phyloP scores from a whole-genome alignment of 1,140 invertebrate species.

The Condylostylus longicornis region DNA sequence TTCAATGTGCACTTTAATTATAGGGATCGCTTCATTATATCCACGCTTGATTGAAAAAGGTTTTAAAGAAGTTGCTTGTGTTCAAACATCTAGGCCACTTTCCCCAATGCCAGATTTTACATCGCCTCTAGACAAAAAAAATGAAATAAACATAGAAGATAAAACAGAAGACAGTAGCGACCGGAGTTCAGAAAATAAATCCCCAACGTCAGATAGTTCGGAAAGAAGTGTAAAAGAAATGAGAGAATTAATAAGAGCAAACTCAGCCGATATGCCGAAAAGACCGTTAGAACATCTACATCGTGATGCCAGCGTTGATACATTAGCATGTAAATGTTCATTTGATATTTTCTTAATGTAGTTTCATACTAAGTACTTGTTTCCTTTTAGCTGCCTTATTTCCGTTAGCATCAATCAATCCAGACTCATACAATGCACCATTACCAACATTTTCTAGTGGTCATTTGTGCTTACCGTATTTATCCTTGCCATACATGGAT shows the following conservation, averaged over 20 bases:
- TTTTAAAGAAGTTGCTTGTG: constrained; percentile 63
- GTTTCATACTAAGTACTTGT: constrained; percentile 25
- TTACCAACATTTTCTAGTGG: constrained; percentile 82
- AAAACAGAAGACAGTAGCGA: constrained; percentile 25
- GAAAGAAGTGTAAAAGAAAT: constrained; percentile 2
- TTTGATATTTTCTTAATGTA: constrained; percentile 6
- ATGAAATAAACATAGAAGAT: constrained; percentile 6
- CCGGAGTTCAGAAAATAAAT: constrained; percentile 8
- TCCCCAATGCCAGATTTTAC: constrained; percentile 57
- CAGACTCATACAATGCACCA: constrained; percentile 71
- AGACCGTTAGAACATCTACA: too few species aligned
- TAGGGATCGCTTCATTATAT: constrained; percentile 79
- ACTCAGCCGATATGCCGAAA: constrained; percentile 13
- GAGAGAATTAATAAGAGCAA: constrained; percentile 1
- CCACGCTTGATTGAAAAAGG: constrained; percentile 82
- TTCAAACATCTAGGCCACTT: constrained; percentile 57
- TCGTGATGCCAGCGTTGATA: constrained; percentile 44
- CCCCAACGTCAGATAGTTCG: constrained; percentile 2
- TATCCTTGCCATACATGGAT: constrained; percentile 91
- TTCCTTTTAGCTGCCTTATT: constrained; percentile 17
- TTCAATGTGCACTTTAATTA: constrained; percentile 67
- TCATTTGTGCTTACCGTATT: constrained; percentile 87
- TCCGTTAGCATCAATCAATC: constrained; percentile 35
- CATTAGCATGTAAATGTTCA: constrained; percentile 37
- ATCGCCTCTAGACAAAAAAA: constrained; percentile 20